Percentiles rank a stretch among this genome's conserved stretches.
These are phyloP conservation scores for Lasioglossum marginatum DNA, from an alignment of 2,888 invertebrate species.

Conservation along the genomic window DNA sequence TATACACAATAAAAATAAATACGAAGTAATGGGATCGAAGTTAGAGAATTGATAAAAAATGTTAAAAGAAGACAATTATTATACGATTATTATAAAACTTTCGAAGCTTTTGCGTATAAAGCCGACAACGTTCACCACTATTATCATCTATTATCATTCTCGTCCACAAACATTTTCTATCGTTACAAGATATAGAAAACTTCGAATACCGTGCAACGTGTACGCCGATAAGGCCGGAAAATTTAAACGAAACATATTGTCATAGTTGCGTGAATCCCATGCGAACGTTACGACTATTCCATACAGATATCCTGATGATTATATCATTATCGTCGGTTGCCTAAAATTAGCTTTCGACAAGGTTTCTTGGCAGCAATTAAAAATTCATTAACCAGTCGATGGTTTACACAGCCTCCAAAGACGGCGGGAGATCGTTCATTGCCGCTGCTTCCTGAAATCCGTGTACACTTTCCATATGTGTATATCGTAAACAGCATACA, in stretches of 20 bases:
- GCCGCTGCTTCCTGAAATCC: slow-evolving; percentile 8
- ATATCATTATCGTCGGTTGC: neutral
- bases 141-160: neutral
- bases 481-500: slow-evolving; percentile 83
- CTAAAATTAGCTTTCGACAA: slow-evolving; percentile 1
- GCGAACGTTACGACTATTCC: neutral
- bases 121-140: neutral
- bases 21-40: neutral
- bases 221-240: neutral
- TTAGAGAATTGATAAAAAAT: neutral
- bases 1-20: neutral
- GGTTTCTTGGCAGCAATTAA: slow-evolving; percentile 5
- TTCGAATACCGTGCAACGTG: neutral
- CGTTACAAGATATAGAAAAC: neutral
- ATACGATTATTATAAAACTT: neutral
- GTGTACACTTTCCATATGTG: neutral
- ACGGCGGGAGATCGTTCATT: neutral
- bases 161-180: neutral
- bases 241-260: neutral
- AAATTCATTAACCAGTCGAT: slow-evolving; percentile 15
- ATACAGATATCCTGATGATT: neutral
- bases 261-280: neutral
- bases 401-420: slow-evolving; percentile 7
- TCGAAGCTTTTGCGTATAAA: neutral
- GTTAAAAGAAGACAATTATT: neutral